Evolutionary conservation across 2,888 invertebrate species (phyloP), one percentile per base, ranked within the genome.

Genomic region (Rhamphomyia laevipes): DNA sequence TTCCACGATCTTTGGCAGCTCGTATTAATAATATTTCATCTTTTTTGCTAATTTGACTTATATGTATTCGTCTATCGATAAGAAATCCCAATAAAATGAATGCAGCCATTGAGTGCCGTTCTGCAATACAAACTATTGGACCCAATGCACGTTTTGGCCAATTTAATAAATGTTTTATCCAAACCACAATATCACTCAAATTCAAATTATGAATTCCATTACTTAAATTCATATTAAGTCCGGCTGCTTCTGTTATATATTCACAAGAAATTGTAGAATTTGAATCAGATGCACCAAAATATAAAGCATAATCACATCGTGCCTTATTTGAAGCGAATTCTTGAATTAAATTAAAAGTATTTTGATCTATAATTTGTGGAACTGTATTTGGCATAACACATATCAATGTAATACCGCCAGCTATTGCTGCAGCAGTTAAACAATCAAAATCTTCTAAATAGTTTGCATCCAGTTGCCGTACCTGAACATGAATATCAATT

Each of bases 361-460:
- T 76, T 35, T 82, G 81, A 66, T 97, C 92, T 3, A 85, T 78
- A 16, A 96, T 79, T 0, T 97, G 80, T 0, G 99, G 99, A 63
- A 85, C 82, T 1, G 99, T 99, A 67, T 99, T 99, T 11, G 99
- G 99, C 99, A 99, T 99, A 33, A 91, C 95, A 61, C 86, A 86
- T 50, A 99, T 87, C 73, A 93, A 78, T 1, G 99, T 99, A 38
- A 99, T 75, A 13, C 95, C 95, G 16, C 95, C 92, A 18, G 91
- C 87, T 16, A 93, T 72, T 0, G 95, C 93, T 1, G 95, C 89
- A 1, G 92, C 86, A 0, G 94, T 94, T 54, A 93, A 96, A 3
- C 88, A 83, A 4, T 81, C 76, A 67, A 91, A 99, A 66, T 97
- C 95, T 74, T 99, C 99, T 69, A 99, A 99, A 64, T 99, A 84